Evolutionary conservation across 2,797 vertebrate species (phyloP).

Genomic region (Psittacula derbiana): DNA sequence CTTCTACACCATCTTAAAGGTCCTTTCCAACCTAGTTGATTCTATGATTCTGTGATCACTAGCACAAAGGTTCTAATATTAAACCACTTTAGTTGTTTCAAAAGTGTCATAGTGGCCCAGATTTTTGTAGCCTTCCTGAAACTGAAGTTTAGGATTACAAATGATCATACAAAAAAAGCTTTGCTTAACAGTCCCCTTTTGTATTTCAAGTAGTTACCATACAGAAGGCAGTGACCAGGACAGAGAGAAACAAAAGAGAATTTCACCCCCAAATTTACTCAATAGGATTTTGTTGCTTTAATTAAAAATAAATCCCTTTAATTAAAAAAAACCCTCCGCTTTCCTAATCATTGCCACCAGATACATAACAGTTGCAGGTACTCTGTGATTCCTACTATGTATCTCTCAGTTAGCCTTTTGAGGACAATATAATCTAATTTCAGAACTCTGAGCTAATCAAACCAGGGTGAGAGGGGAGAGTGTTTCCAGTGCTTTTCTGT

Average conservation of each 20-base stretch:
- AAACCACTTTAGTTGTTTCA: not conserved
- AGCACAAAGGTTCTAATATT: not conserved
- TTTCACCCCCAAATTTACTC: not conserved
- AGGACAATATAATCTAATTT: not conserved
- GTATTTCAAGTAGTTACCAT: not conserved
- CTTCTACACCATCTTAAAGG: not conserved
- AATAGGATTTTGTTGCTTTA: not conserved
- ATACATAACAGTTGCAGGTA: not conserved
- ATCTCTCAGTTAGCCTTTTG: not conserved
- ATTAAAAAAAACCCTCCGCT: not conserved
- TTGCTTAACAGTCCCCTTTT: not conserved
- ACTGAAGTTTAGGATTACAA: not conserved
- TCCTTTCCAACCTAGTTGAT: not conserved
- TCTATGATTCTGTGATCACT: not conserved
- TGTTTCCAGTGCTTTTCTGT: not conserved
- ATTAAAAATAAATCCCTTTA: not conserved
- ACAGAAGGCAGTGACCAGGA: not conserved
- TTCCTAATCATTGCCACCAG: not conserved
- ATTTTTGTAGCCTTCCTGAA: not conserved
- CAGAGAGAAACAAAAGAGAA: not conserved
- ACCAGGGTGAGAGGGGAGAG: not conserved
- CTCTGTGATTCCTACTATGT: not conserved
- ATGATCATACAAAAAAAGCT: not conserved
- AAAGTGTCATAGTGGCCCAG: not conserved
- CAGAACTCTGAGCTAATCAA: not conserved